phyloP scores from a whole-genome alignment of 1,140 invertebrate genomes.

The Cyclina sinensis region DNA sequence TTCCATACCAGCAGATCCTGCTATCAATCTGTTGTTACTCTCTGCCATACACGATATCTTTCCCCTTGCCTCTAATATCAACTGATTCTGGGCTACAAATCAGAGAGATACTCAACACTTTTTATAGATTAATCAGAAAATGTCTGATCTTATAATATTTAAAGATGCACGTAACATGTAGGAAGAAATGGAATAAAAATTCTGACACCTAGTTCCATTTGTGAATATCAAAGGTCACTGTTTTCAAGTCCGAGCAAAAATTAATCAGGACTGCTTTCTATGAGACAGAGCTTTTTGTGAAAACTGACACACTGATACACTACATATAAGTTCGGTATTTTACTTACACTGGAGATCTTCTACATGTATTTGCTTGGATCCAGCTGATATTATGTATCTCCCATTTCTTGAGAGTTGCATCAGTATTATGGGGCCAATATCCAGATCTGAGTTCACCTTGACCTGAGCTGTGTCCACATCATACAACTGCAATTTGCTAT shows the following conservation, averaged over 20 bases:
- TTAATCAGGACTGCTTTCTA: no score
- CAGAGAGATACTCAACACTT: no score
- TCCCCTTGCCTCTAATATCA: background rate
- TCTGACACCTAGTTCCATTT: no score
- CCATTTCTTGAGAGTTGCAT: slow-evolving; percentile 47
- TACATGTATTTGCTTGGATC: slow-evolving; percentile 35
- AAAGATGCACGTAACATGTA: no score
- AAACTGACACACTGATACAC: no score
- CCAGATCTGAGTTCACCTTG: background rate
- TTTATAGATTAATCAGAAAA: no score
- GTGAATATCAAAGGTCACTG: no score
- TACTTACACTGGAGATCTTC: slow-evolving; percentile 53
- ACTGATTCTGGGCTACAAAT: slow-evolving; percentile 33
- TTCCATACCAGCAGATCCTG: slow-evolving; percentile 76
- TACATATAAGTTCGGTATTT: no score
- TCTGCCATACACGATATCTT: slow-evolving; percentile 76
- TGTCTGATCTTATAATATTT: no score
- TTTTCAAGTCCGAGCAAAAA: no score
- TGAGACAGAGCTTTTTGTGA: no score
- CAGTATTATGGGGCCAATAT: slow-evolving; percentile 4
- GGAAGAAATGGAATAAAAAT: no score
- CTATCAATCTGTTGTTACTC: slow-evolving; percentile 71
- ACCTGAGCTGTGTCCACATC: background rate
- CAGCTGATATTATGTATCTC: slow-evolving; percentile 44
- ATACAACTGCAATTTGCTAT: slow-evolving; percentile 38